A percentile compares a stretch with the other conserved stretches of the same genome.
These are phyloP conservation scores for Periplaneta americana DNA, from an alignment of 1,140 invertebrate species.

Conservation along the genomic window DNA sequence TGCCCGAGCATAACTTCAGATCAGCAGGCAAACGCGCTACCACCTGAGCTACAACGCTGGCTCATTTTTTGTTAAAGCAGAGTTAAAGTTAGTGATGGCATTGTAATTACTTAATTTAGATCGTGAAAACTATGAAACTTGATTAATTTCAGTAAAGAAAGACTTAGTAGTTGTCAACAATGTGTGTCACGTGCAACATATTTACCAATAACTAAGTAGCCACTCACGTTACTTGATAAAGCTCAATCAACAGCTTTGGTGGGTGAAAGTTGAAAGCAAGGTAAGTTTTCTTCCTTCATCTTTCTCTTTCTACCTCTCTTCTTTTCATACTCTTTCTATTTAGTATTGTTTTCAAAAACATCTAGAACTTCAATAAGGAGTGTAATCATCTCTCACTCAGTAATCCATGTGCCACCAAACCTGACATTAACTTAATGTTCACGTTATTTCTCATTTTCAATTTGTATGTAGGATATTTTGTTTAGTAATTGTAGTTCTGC, in stretches of 20 bases:
- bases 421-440: background rate
- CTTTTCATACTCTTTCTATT: background rate
- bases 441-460: too few relatives aligned
- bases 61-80: too few relatives aligned
- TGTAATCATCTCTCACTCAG: background rate
- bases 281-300: slow-evolving; percentile 18
- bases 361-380: background rate
- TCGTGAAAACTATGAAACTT: too few relatives aligned
- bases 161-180: background rate
- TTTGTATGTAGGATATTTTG: too few relatives aligned
- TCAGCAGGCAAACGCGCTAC: too few relatives aligned
- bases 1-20: too few relatives aligned
- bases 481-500: too few relatives aligned
- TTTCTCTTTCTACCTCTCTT: background rate
- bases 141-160: too few relatives aligned
- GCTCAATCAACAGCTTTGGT: background rate
- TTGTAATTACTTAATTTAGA: too few relatives aligned
- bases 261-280: slow-evolving; percentile 24
- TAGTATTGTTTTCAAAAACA: slow-evolving; percentile 1
- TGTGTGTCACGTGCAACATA: background rate
- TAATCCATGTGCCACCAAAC: background rate
- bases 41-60: too few relatives aligned
- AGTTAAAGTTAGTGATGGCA: too few relatives aligned
- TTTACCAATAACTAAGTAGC: background rate
- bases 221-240: background rate